phyloP scores from a whole-genome alignment of 2,113 vertebrate genomes.

The Vicugna pacos region DNA sequence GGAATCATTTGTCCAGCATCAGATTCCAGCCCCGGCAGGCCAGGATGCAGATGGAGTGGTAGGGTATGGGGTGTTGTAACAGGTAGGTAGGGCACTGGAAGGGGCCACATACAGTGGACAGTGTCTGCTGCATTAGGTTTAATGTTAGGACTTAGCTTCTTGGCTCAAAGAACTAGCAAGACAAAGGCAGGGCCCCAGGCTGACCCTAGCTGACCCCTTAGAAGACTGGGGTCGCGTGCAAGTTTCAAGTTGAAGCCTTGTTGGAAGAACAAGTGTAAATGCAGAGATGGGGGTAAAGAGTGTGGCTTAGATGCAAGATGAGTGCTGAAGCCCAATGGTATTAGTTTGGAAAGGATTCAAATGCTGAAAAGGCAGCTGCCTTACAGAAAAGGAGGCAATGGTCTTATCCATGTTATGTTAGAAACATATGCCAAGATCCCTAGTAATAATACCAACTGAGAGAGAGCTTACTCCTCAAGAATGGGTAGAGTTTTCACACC shows the following conservation, averaged over 20 bases:
- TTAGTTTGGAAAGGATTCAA: neutral
- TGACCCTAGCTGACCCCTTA: neutral
- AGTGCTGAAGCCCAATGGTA: neutral
- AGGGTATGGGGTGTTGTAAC: neutral
- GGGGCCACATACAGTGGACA: neutral
- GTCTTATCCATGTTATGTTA: neutral
- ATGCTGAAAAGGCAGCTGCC: neutral
- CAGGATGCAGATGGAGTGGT: neutral
- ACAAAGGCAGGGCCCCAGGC: neutral
- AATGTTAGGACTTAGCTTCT: neutral
- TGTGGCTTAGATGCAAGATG: neutral
- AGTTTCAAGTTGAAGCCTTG: neutral
- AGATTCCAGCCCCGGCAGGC: too few species aligned
- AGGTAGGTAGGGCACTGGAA: too few species aligned
- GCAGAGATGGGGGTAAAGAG: neutral
- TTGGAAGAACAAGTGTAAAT: neutral
- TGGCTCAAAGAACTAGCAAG: neutral
- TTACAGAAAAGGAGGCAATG: neutral
- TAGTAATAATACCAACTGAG: neutral
- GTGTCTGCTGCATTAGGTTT: neutral
- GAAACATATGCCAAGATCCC: neutral
- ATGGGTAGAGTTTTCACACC: neutral
- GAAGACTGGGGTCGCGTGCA: neutral
- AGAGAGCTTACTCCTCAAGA: neutral
- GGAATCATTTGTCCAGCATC: neutral